A percentile compares a stretch with the other conserved stretches of the same genome.
Conservation (phyloP, 1,140 invertebrate species). For the Drosophila tropicalis region DNA sequence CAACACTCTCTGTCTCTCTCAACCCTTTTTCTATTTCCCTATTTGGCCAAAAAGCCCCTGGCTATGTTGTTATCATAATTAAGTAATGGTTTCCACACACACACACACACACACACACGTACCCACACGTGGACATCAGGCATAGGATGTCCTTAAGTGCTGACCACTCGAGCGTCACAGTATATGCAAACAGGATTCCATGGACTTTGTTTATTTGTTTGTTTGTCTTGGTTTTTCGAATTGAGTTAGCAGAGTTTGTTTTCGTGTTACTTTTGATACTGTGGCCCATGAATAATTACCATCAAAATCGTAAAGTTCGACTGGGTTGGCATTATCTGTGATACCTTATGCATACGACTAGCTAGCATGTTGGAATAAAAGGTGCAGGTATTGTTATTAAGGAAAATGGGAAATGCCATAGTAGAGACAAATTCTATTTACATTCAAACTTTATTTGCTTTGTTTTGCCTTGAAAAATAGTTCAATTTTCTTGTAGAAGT, state of each 20-base stretch:
- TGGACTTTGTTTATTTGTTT: conserved; percentile 21
- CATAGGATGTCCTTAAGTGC: conserved; percentile 57
- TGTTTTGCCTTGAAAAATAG: too few species aligned
- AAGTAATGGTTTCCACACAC: conserved; percentile 69
- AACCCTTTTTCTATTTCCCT: conserved; percentile 51
- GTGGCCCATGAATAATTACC: conserved; percentile 59
- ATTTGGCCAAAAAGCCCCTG: conserved; percentile 55
- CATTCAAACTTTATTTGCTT: too few species aligned
- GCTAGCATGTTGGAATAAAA: conserved; percentile 17
- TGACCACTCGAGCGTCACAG: conserved; percentile 68
- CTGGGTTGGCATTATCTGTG: background rate
- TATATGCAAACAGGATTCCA: conserved; percentile 56
- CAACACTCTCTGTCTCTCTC: background rate
- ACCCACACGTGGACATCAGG: conserved; percentile 24
- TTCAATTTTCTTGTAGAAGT: too few species aligned
- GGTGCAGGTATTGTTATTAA: background rate
- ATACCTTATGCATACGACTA: conserved; percentile 17
- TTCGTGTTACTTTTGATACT: conserved; percentile 22
- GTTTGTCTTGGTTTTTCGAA: conserved; percentile 41
- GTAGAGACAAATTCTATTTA: too few species aligned
- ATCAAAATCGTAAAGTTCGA: conserved; percentile 43
- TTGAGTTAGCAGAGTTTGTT: conserved; percentile 51
- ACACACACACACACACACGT: conserved; percentile 28
- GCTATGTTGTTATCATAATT: conserved; percentile 69
- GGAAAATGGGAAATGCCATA: too few species aligned